These are phyloP conservation scores for Aptenodytes forsteri DNA, from an alignment of 2,113 vertebrate genomes.

Conservation along the genomic window DNA sequence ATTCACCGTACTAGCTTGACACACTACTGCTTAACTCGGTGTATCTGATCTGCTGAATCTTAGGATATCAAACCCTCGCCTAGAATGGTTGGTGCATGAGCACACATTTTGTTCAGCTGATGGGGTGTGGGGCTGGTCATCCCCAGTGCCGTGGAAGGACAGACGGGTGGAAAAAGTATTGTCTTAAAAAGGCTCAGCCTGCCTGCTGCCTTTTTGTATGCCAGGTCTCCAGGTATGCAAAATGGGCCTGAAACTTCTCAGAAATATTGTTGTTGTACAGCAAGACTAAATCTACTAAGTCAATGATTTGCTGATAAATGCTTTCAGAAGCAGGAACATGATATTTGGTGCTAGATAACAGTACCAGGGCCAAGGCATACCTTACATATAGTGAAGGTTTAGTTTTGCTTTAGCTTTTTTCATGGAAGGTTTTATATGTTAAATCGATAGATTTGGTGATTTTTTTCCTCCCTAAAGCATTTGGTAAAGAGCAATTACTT, in stretches of 20 bases:
- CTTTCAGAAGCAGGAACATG: background rate
- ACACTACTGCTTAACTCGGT: background rate
- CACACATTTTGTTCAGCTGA: background rate
- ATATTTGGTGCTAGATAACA: background rate
- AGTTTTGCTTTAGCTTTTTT: background rate
- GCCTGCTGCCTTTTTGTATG: background rate
- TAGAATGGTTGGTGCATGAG: background rate
- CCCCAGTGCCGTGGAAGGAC: background rate
- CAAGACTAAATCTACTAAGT: background rate
- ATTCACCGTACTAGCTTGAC: background rate
- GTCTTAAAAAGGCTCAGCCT: background rate
- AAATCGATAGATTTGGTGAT: conserved; percentile 19
- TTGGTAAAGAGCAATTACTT: conserved; percentile 64
- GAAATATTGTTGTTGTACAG: background rate
- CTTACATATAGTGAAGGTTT: background rate
- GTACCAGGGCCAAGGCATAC: background rate
- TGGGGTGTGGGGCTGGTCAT: no score
- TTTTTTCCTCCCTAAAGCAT: conserved; percentile 32
- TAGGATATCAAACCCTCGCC: background rate
- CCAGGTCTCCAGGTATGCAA: background rate
- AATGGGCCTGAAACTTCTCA: background rate
- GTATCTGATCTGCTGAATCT: background rate
- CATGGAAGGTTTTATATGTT: background rate
- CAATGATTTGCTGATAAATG: background rate
- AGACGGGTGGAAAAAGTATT: background rate